Evolutionary conservation across 2,113 vertebrate species (phyloP).

Genomic region (Naja naja): DNA sequence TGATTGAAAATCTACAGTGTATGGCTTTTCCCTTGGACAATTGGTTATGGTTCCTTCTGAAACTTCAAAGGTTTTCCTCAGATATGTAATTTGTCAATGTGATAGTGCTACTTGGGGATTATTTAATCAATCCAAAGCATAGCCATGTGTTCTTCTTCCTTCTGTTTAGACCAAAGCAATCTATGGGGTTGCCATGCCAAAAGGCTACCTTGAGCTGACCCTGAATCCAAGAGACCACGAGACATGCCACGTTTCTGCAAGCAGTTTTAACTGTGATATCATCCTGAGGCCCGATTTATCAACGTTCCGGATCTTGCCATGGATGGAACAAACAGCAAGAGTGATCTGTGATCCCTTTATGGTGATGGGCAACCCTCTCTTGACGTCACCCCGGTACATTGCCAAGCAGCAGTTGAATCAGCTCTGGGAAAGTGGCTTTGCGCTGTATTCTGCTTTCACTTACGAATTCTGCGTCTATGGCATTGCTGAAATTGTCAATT

Average conservation of each 20-base stretch:
- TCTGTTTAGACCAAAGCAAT: conserved; percentile 83
- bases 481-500: conserved; percentile 80
- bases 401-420: conserved; percentile 84
- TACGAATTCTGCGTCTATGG: conserved; percentile 90
- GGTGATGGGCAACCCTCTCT: conserved; percentile 76
- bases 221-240: conserved; percentile 82
- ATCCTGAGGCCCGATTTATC: conserved; percentile 87
- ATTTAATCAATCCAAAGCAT: neutral
- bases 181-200: conserved; percentile 85
- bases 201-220: conserved; percentile 88
- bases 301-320: conserved; percentile 84
- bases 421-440: conserved; percentile 82
- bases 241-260: conserved; percentile 78
- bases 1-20: neutral
- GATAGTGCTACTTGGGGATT: neutral
- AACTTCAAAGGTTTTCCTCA: neutral
- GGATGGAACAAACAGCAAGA: conserved; percentile 85
- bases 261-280: conserved; percentile 86
- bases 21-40: neutral
- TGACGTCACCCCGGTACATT: conserved; percentile 85
- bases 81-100: neutral
- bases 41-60: neutral
- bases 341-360: conserved; percentile 93
- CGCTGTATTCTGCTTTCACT: conserved; percentile 82
- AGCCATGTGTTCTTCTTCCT: conserved; percentile 33